Percentiles rank a stretch among this genome's conserved stretches.
Evolutionary conservation across 2,888 invertebrate species (phyloP).

Genomic region (Monochamus alternatus): DNA sequence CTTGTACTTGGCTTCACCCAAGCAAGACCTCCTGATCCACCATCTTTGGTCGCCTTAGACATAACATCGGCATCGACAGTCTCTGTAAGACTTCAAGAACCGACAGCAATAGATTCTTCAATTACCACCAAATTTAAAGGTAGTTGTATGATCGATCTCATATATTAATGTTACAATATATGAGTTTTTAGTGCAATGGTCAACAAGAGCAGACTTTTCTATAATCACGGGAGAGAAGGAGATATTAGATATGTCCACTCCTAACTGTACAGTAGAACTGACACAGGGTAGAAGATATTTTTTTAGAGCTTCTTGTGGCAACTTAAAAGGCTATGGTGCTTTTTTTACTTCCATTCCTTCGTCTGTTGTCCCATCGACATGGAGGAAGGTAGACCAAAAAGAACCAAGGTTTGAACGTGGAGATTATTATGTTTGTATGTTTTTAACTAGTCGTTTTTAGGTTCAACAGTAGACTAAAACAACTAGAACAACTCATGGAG

Average conservation of each 20-base stretch:
- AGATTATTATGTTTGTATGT: background rate
- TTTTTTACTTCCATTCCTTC: constrained; percentile 85
- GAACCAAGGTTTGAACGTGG: constrained; percentile 71
- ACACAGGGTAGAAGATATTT: constrained; percentile 91
- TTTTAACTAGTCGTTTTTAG: constrained; percentile 61
- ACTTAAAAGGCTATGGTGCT: constrained; percentile 91
- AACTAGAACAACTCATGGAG: constrained; percentile 83
- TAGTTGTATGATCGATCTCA: constrained; percentile 65
- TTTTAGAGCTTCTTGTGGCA: constrained; percentile 93
- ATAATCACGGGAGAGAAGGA: constrained; percentile 86
- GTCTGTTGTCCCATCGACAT: constrained; percentile 94
- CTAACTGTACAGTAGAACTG: constrained; percentile 79
- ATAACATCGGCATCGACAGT: constrained; percentile 84
- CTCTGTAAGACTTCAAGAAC: constrained; percentile 78
- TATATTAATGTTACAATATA: constrained; percentile 14
- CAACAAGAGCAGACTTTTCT: constrained; percentile 87
- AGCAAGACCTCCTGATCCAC: constrained; percentile 86
- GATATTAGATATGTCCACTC: constrained; percentile 79
- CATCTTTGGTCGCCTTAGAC: constrained; percentile 85
- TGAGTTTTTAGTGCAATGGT: constrained; percentile 89
- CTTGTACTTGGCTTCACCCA: constrained; percentile 92
- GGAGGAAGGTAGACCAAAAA: constrained; percentile 87
- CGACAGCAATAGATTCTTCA: constrained; percentile 81
- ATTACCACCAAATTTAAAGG: constrained; percentile 94
- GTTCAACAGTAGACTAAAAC: constrained; percentile 80